phyloP scores from a whole-genome alignment of 2,113 vertebrate species.

The Dipodomys spectabilis region DNA sequence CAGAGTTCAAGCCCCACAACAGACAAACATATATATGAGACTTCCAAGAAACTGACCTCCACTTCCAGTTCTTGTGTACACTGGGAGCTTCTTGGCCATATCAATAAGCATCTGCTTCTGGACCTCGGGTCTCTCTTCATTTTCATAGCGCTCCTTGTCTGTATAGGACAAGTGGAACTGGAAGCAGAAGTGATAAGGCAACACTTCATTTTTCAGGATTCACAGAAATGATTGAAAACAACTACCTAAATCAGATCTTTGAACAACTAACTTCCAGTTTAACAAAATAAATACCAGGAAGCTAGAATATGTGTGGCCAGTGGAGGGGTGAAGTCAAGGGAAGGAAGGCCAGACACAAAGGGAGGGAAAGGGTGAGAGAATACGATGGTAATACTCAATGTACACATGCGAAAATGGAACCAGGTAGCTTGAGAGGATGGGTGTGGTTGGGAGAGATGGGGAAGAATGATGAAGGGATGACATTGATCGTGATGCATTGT shows the following conservation, averaged over 20 bases:
- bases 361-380: too few species aligned
- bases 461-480: too few species aligned
- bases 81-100: slow-evolving; percentile 93
- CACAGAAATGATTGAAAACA: slow-evolving; percentile 45
- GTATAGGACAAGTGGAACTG: slow-evolving; percentile 96
- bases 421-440: too few species aligned
- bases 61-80: slow-evolving; percentile 93
- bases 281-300: background rate
- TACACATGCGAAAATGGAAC: too few species aligned
- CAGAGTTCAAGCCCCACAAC: too few species aligned
- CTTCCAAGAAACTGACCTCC: slow-evolving; percentile 89
- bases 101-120: slow-evolving; percentile 96
- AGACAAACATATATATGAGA: too few species aligned
- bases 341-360: too few species aligned
- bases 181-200: slow-evolving; percentile 60
- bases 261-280: too few species aligned
- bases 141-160: slow-evolving; percentile 96
- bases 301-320: slow-evolving; percentile 40
- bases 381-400: too few species aligned
- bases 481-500: too few species aligned
- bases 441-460: too few species aligned
- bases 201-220: slow-evolving; percentile 52
- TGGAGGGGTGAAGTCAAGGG: too few species aligned
- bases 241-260: background rate
- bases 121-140: slow-evolving; percentile 94